Base-by-base conservation (phyloP, 2,797 vertebrate genomes). In the Brachymystax lenok region DNA sequence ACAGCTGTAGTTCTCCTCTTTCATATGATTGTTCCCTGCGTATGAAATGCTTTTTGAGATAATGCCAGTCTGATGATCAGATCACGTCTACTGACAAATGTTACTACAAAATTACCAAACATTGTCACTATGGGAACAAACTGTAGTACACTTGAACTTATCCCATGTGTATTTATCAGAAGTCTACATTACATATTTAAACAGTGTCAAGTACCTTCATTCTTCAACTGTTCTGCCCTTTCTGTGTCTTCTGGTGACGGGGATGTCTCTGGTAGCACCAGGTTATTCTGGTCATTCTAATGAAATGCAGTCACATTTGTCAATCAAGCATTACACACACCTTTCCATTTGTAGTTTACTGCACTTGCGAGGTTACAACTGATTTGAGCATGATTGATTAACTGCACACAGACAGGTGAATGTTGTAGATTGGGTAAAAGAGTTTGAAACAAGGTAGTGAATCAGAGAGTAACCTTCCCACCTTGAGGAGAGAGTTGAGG, bases 21-120 rank as follows among this genome's bases (percentile, higher is more conserved):
- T 99, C 97, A 99, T 99, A 89, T 98, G 96, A 86, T 98, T 98
- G 89, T 99, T 99, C 74, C 98, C 98, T 99, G 54, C 50, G 3
- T 10, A 56, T 77, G 72, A 74, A 24, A 67, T 33, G 3, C 59
- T 27, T 27, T 24, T 63, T 27, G 40, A 46, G 40, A 46, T 13
- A 46, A 46, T 46, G 12, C 40, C n/a, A n/a, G 56, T 21, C 59
- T 24, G 21, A 12, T 21, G 56, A 59, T 21, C 4, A 59, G n/a
- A 59, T 21, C 2, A 63, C 12, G 14, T 24, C 12, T n/a, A 63
- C 59, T 63, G 19, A 24, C 21, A 63, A 8, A 63, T 63, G 17
- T 24, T 63, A 12, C 10, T 13, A 63, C 21, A 63, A 24, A 12
- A 63, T 63, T 27, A 24, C 59, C 24, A 27, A 63, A 63, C 59